Base-by-base conservation (phyloP, 2,888 invertebrate species). In the Beris chalybata region DNA sequence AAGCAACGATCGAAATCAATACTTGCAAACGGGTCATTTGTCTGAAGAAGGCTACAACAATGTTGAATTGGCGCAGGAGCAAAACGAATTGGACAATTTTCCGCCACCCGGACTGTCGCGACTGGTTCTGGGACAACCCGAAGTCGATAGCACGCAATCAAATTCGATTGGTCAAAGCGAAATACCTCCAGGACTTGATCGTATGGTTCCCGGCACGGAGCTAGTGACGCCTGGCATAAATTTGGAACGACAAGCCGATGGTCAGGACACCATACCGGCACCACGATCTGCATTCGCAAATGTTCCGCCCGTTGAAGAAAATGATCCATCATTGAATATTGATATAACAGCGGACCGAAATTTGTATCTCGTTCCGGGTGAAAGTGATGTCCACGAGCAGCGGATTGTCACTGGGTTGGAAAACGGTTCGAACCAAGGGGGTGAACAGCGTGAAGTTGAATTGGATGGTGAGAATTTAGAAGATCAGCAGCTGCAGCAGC, bases 21-120 rank as follows among this genome's bases (percentile, higher is more conserved):
- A 91, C 76, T 79, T 91, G 67, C 90, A 90, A 79, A 91, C 90
- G 3, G 90, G 90, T 15, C 89, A 90, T 74, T 78, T 90, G 55
- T 89, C 89, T 2, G 85, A 86, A 72, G 80, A 82, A 9, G 83
- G 83, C 71, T 83, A 69, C 45, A 65, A 57, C n/a, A 66, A 48
- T 48, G 47, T 65, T 2, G 56, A 56, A 31, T 15, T 54, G n/a
- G 29, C 56, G 9, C 50, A 56, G 45, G 78, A 77, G 70, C 74
- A 73, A 56, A 73, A 77, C 61, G 79, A 79, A 69, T 71, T 74
- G 7, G 84, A 85, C 70, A 81, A 82, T 66, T 80, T 84, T 69
- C 87, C 87, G 1, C 87, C 88, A 4, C 86, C 87, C 0, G 88
- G 88, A 0, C 74, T 88, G 9, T 85, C 87, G 12, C 81, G 89